phyloP scores from a whole-genome alignment of 2,113 vertebrate genomes.

The Odocoileus hemionus region DNA sequence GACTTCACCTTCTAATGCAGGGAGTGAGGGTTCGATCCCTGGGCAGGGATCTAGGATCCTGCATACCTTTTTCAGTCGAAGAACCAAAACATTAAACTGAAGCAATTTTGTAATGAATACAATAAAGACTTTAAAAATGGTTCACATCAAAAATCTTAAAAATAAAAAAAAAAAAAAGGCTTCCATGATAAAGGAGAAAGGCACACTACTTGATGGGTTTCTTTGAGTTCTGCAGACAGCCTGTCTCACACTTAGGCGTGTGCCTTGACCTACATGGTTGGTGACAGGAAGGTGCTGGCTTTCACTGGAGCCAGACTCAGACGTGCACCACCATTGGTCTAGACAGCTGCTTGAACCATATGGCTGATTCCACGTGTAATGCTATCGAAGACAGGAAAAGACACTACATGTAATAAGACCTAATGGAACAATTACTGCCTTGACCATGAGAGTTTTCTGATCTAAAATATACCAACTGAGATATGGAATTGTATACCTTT shows the following conservation, averaged over 20 bases:
- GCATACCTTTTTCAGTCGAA: background rate
- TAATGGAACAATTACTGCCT: background rate
- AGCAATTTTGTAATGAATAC: background rate
- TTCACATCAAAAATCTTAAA: background rate
- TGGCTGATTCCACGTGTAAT: background rate
- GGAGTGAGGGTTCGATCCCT: background rate
- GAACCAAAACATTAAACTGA: background rate
- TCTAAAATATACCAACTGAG: background rate
- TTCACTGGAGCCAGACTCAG: background rate
- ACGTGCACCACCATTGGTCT: rapidly evolving
- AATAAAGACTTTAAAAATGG: background rate
- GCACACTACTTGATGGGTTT: rapidly evolving
- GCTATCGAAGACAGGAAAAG: background rate
- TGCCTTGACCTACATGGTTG: rapidly evolving
- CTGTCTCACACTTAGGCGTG: background rate
- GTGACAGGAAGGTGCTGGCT: background rate
- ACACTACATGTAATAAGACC: background rate
- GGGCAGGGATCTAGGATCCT: background rate
- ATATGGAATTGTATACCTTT: background rate
- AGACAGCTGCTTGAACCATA: background rate
- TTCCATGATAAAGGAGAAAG: background rate
- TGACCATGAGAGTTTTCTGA: background rate
- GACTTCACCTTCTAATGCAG: background rate
- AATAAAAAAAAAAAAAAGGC: background rate
- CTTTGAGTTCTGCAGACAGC: background rate